A percentile compares a stretch with the other conserved stretches of the same genome.
These are phyloP conservation scores for Tetranychus urticae DNA, from an alignment of 1,140 invertebrate genomes.

Conservation along the genomic window DNA sequence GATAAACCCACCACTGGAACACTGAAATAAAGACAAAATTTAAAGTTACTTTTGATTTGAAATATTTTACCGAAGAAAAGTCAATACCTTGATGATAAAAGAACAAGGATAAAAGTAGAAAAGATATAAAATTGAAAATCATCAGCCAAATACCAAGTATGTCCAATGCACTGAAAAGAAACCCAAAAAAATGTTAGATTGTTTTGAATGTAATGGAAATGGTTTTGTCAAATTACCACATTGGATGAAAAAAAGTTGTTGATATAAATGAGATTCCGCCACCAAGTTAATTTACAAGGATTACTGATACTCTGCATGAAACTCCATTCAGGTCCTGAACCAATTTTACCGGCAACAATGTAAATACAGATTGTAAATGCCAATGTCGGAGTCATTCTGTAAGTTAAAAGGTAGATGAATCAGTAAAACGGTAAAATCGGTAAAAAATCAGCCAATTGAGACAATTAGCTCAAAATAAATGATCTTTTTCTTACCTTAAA, in stretches of 20 bases:
- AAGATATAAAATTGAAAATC: conserved; percentile 55
- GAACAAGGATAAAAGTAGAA: conserved; percentile 43
- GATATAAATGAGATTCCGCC: conserved; percentile 4
- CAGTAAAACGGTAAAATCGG: not conserved
- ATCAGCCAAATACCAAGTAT: conserved; percentile 55
- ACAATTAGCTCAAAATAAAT: not conserved
- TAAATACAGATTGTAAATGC: not conserved
- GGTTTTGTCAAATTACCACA: not conserved
- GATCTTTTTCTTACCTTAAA: not conserved
- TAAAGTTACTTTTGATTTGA: too few species aligned
- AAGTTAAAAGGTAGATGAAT: not conserved
- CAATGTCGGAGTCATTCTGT: not conserved
- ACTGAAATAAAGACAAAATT: too few species aligned
- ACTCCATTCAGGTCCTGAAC: conserved; percentile 3
- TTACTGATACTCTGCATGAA: not conserved
- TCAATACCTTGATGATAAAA: conserved; percentile 9
- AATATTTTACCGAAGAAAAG: not conserved
- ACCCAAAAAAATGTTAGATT: too few species aligned
- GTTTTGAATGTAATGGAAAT: not conserved
- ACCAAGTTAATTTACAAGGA: conserved; percentile 2
- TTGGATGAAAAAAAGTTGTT: conserved; percentile 1
- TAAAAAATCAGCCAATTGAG: not conserved
- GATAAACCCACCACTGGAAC: not conserved
- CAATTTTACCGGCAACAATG: not conserved
- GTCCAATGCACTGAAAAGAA: conserved; percentile 35